Evolutionary conservation across 2,888 invertebrate genomes (phyloP), one percentile per base, ranked within the genome.

Genomic region (Antitype chi): DNA sequence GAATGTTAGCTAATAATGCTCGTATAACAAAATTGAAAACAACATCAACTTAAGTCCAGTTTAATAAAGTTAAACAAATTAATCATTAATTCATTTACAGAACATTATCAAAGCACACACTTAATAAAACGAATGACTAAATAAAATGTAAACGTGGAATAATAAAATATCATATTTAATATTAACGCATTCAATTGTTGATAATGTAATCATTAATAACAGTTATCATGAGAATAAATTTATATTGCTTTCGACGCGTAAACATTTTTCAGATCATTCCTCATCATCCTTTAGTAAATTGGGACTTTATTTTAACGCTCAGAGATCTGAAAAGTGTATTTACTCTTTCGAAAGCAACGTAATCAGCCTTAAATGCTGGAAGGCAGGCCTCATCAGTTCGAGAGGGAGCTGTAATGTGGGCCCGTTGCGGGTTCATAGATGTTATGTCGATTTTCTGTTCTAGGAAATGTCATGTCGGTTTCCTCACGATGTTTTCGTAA

Each of bases 201-300:
- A 25, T 47, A 66, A 1, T 47, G 5, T n/a, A 63, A 43, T 64
- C 1, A 47, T 66, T 43, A 7, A 25, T 25, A 25, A 47, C 28
- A 28, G 20, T 60, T 28, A 49, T 28, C 13, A 5, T 49, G 66
- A 28, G 13, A 13, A 23, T 28, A 28, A 66, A 49, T 49, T 49
- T 4, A 49, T 28, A 28, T 9, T 6, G 49, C 25, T 38, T 28
- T 76, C 7, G 49, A 64, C 23, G 52, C n/a, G 15, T 38, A 62
- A 77, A 80, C 28, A 63, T 13, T 43, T 62, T 38, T 23, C 47
- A 38, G 23, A 43, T 38, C 43, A 32, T 32, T 32, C 32, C 32
- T 32, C 32, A 4, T 32, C 32, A 32, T 32, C 43, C 8, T 9
- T 9, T 9, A 43, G 43, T 11, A 9, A 60, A 76, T 60, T 64